Evolutionary conservation across 1,140 invertebrate genomes (phyloP), one percentile per base, ranked within the genome.

Genomic region (Vanessa atalanta): DNA sequence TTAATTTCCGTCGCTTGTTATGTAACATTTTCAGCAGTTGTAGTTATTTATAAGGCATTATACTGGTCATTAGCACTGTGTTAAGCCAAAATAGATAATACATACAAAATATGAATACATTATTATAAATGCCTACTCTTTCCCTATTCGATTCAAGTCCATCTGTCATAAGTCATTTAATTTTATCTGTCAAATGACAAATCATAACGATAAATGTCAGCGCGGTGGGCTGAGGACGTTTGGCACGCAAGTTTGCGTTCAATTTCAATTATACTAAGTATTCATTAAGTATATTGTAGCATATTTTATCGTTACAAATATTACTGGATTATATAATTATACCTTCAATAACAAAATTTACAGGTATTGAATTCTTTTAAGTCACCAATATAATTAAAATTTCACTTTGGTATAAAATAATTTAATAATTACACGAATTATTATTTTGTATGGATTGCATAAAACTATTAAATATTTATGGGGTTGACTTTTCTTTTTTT

Each of bases 21-120:
- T 76, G 60, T 76, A 76, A 76, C 74, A 72, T 68, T 67, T 68
- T 69, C 20, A 57, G 47, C 50, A 68, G 51, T 53, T 47, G 57
- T 26, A 43, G 60, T 72, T 72, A 76, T 72, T 63, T 61, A 43
- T 68, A 60, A 66, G 53, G 63, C 55, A 64, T 76, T 68, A 53
- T 68, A 67, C 65, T 73, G 47, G 13, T 73, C 65, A 64, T 68
- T 72, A 76, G 57, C 69, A 68, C n/a, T 11, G 20, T 31, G 64
- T 70, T 65, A 57, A 37, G 63, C 66, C 66, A 74, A 70, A 16
- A 70, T 65, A 63, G 43, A 55, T 69, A 53, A 57, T 50, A 70
- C 12, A 60, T 7, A 70, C 31, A 48, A 63, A 70, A 16, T 37
- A 70, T 65, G 47, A 63, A 70, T 57, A 70, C 68, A 63, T 70